Conservation (phyloP, 1,140 invertebrate species). For the Globodera rostochiensis region DNA sequence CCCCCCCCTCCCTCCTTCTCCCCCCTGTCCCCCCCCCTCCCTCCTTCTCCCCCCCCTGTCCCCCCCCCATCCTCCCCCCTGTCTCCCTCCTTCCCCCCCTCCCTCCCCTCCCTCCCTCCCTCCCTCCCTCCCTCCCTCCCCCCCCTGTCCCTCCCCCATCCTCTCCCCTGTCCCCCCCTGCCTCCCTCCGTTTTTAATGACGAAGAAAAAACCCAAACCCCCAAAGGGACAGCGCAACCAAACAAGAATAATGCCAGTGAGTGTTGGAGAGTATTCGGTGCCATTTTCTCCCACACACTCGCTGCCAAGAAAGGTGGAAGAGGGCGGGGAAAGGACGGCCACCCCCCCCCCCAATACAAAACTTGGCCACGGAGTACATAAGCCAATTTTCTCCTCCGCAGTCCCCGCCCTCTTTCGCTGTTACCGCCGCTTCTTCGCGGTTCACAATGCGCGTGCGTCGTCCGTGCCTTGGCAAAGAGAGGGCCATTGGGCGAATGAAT, state of each 20-base stretch:
- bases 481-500: not conserved
- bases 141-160: too few species aligned
- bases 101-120: too few species aligned
- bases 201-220: too few species aligned
- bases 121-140: too few species aligned
- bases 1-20: too few species aligned
- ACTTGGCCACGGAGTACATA: not conserved
- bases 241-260: not conserved
- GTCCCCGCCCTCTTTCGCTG: not conserved
- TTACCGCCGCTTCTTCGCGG: not conserved
- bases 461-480: constrained; percentile 1
- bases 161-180: too few species aligned
- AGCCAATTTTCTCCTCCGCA: not conserved
- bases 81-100: too few species aligned
- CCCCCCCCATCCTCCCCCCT: too few species aligned
- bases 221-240: not conserved
- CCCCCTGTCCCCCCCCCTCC: too few species aligned
- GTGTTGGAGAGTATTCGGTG: not conserved
- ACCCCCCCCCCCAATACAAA: not conserved
- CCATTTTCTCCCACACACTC: not conserved
- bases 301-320: not conserved
- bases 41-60: too few species aligned
- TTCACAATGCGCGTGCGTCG: not conserved
- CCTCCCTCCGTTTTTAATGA: too few species aligned
- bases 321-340: not conserved